A percentile compares a stretch with the other conserved stretches of the same genome.
Conservation (phyloP, 2,888 invertebrate species). For the Ichneumon xanthorius region DNA sequence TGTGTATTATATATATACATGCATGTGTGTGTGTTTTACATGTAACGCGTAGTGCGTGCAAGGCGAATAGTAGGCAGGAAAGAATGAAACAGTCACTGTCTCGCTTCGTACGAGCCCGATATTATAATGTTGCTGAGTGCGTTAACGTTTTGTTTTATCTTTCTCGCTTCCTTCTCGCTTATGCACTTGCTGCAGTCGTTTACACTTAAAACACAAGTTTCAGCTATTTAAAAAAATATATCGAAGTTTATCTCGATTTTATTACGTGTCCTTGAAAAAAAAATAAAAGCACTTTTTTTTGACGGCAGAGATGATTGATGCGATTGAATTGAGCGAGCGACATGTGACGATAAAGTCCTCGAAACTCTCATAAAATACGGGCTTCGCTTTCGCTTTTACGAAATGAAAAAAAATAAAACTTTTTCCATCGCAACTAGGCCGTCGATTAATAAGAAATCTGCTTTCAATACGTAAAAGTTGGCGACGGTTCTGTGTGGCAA, state of each 20-base stretch:
- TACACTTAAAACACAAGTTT: not conserved
- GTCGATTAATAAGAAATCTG: not conserved
- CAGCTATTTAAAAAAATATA: not conserved
- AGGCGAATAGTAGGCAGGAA: slow-evolving; percentile 30
- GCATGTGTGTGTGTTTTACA: slow-evolving; percentile 10
- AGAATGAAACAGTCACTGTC: slow-evolving; percentile 27
- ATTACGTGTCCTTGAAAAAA: not conserved
- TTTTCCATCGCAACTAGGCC: not conserved
- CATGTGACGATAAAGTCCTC: not conserved
- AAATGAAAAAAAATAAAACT: not conserved
- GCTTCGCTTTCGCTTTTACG: not conserved
- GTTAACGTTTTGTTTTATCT: slow-evolving; percentile 12
- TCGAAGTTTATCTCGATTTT: not conserved
- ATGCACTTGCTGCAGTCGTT: not conserved
- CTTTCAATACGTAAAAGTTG: not conserved
- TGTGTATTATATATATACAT: slow-evolving; percentile 24
- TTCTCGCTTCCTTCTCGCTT: slow-evolving; percentile 7
- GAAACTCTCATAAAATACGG: not conserved
- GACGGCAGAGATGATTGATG: not conserved
- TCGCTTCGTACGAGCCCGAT: not conserved
- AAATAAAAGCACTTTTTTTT: not conserved
- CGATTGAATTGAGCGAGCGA: not conserved
- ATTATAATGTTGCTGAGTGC: slow-evolving; percentile 21
- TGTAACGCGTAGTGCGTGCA: slow-evolving; percentile 8
- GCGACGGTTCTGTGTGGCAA: not conserved